phyloP scores from a whole-genome alignment of 1,140 invertebrate species.

The Zaprionus ornatus region DNA sequence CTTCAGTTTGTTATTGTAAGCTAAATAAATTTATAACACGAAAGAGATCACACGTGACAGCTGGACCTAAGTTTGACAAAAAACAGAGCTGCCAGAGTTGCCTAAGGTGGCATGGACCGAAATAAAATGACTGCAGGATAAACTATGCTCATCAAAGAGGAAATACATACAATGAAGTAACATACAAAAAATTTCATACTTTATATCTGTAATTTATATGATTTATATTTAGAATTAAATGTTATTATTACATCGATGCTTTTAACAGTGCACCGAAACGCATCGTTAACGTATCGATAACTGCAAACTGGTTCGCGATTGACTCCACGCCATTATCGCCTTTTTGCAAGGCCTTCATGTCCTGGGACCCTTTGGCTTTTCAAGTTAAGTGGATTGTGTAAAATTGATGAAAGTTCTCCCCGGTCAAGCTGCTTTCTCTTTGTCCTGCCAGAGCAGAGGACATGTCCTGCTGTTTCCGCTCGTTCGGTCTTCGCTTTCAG shows the following conservation, averaged over 20 bases:
- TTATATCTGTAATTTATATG: background rate
- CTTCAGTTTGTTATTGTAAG: background rate
- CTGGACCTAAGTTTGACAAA: background rate
- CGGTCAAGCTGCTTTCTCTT: constrained; percentile 21
- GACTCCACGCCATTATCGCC: background rate
- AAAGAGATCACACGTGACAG: constrained; percentile 13
- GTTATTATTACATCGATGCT: background rate
- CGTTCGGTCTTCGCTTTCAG: constrained; percentile 27
- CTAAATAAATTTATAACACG: background rate
- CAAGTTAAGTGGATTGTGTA: constrained; percentile 65
- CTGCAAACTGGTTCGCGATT: background rate
- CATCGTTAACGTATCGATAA: background rate
- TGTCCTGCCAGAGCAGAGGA: background rate
- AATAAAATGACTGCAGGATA: no score
- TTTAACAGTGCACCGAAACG: background rate
- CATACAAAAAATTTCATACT: no score
- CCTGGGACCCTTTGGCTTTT: constrained; percentile 30
- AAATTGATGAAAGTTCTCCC: constrained; percentile 63
- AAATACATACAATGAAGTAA: no score
- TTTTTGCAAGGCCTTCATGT: background rate
- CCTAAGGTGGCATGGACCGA: no score
- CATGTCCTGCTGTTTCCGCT: constrained; percentile 22
- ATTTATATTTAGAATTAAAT: background rate
- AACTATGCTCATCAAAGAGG: no score
- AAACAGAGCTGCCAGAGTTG: background rate